Evolutionary conservation across 2,797 vertebrate genomes (phyloP), one percentile per base, ranked within the genome.

Genomic region (Pachyuromys duprasi): DNA sequence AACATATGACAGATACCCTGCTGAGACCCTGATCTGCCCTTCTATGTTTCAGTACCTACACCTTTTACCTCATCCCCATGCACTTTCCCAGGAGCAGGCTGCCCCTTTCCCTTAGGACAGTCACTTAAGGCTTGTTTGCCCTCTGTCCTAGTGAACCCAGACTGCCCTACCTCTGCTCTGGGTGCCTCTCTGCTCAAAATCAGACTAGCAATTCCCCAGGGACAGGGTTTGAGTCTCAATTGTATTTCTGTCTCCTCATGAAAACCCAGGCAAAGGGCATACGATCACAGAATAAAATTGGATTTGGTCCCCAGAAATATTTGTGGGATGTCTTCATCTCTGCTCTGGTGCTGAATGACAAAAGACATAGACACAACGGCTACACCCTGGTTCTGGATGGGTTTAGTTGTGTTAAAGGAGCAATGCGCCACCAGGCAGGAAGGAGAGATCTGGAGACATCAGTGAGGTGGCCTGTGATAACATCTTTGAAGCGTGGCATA

Each of bases 401-500:
- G 86, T 17, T 1, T 28, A 69, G 45, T 86, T 67, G 49, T n/a
- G 13, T 9, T 6, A 17, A 3, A 67, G 42, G 26, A 31, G 24
- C 3, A 17, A 55, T 9, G 26, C 80, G 53, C 22, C 42, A 42
- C 53, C 6, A 17, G 24, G 31, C 67, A 65, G 65, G 8, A 63
- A 42, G 42, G 24, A 31, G 2, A 8, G 31, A 6, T 45, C 22
- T 31, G 3, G 62, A 39, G 28, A 8, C 12, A 45, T 0, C 70
- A 8, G 53, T 36, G 42, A 92, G 17, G 65, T 3, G 1, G 8
- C 13, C 45, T 0, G 39, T 22, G 24, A 28, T 4, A 1, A 6
- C 5, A 0, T 45, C 45, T 86, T 70, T 75, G 28, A 75, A 39
- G 72, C 20, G 24, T 20, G 31, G 33, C 3, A 12, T 4, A 0